Base-by-base conservation (phyloP, 2,113 vertebrate species). In the Oryzias celebensis region DNA sequence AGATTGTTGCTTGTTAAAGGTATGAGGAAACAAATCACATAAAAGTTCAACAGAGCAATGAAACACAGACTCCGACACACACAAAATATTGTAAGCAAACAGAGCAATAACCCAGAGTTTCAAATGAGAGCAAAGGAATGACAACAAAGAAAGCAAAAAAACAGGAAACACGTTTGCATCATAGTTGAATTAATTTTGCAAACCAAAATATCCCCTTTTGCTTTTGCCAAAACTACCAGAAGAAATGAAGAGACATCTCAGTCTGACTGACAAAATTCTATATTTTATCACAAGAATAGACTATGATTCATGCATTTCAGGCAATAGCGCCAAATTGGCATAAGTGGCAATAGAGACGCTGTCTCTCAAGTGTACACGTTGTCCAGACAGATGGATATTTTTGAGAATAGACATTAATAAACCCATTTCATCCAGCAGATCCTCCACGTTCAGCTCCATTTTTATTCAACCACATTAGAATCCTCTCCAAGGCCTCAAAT, bases 231-330 rank as follows among this genome's bases (percentile, higher is more conserved):
- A 18, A 64, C 46, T 23, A 26, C 24, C 22, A 49, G 57, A 64
- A 45, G 52, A 75, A 67, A 70, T 42, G 5, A 73, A 42, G 16
- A 78, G 47, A 13, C 23, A 45, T 62, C 67, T 70, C 24, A 1
- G 52, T 54, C 26, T 3, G 28, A 62, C 53, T 59, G 50, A 77
- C 61, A 75, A 71, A 73, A 65, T 83, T 71, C 68, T 77, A 24
- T 77, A 68, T 82, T 78, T 75, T 65, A 66, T 82, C 58, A 68
- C 41, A 77, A 58, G 75, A 80, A 82, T 81, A 58, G 67, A 52
- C 60, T 62, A 71, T 86, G 81, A 89, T 83, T 89, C 78, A 86
- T 86, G 74, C 80, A 54, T 78, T 85, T 79, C 70, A 82, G 80
- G 86, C 61, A 23, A 41, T 14, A 75, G 74, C 58, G 52, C 61